Base-by-base conservation (phyloP, 1,140 invertebrate genomes). In the Drosophila ambigua region DNA sequence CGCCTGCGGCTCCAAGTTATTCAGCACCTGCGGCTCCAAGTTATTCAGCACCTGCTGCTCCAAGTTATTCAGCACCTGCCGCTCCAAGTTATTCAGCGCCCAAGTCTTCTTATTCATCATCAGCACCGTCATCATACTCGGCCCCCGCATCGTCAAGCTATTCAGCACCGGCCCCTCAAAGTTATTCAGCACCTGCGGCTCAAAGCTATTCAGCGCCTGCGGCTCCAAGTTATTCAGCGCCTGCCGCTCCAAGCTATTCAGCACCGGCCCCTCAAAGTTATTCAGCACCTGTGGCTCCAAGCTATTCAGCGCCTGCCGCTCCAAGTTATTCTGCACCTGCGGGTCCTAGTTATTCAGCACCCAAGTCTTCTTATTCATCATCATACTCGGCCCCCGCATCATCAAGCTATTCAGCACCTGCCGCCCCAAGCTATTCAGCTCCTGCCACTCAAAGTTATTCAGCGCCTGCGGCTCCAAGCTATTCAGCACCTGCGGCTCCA, bases 1-100 rank as follows among this genome's bases (percentile, higher is more conserved):
- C n/a, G n/a, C n/a, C n/a, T n/a, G n/a, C n/a, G n/a, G n/a, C n/a
- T n/a, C n/a, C n/a, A n/a, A n/a, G n/a, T n/a, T n/a, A n/a, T n/a
- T n/a, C n/a, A n/a, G 68, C 68, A 0, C 68, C 62, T 0, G 44
- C 54, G 0, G 43, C 68, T n/a, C 61, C 50, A 6, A 31, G 41
- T 0, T 72, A 72, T 26, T 72, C 68, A n/a, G n/a, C n/a, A n/a
- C n/a, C n/a, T n/a, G n/a, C n/a, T n/a, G n/a, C n/a, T n/a, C n/a
- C n/a, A n/a, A n/a, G n/a, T n/a, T n/a, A n/a, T n/a, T n/a, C n/a
- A n/a, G 68, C 68, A 0, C 68, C 62, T 0, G 44, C 54, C 0
- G 43, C 68, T n/a, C 61, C 61, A n/a, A 26, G 39, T 4, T 68
- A 68, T 49, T 68, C 65, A 23, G n/a, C n/a, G n/a, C 50, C 62